These are phyloP conservation scores for Oryctes rhinoceros DNA, from an alignment of 1,140 invertebrate genomes.

Conservation along the genomic window DNA sequence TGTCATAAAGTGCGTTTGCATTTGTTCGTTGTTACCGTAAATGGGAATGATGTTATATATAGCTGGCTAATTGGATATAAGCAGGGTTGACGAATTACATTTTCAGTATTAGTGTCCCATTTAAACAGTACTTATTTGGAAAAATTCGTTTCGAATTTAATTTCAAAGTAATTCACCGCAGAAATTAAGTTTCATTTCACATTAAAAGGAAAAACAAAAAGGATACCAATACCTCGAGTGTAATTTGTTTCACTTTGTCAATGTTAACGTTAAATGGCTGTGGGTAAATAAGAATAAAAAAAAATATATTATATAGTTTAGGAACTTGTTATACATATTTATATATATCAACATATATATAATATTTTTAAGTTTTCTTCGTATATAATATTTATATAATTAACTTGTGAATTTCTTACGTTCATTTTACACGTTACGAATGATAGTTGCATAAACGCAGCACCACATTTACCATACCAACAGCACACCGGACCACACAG, in stretches of 20 bases:
- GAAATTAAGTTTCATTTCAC: background rate
- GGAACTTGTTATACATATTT: slow-evolving; percentile 31
- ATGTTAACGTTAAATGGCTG: slow-evolving; percentile 39
- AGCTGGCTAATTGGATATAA: slow-evolving; percentile 20
- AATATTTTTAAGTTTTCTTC: slow-evolving; percentile 35
- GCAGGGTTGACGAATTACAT: slow-evolving; percentile 33
- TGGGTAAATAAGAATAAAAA: slow-evolving; percentile 40
- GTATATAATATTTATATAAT: slow-evolving; percentile 35
- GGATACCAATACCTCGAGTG: background rate
- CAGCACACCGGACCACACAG: background rate
- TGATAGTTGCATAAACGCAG: slow-evolving; percentile 3
- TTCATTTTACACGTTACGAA: slow-evolving; percentile 27
- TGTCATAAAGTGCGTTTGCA: slow-evolving; percentile 23
- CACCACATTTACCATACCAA: background rate
- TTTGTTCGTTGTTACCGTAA: slow-evolving; percentile 30
- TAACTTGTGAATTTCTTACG: slow-evolving; percentile 21
- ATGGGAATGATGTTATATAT: slow-evolving; percentile 28
- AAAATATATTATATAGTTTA: slow-evolving; percentile 33
- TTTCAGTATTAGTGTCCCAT: slow-evolving; percentile 2
- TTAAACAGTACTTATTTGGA: background rate
- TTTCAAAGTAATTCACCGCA: background rate
- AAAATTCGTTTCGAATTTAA: background rate
- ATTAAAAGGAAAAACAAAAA: background rate
- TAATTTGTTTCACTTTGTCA: slow-evolving; percentile 39
- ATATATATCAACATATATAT: slow-evolving; percentile 36